Base-by-base conservation (phyloP, 2,888 invertebrate genomes). In the Ganaspis brasiliensis region DNA sequence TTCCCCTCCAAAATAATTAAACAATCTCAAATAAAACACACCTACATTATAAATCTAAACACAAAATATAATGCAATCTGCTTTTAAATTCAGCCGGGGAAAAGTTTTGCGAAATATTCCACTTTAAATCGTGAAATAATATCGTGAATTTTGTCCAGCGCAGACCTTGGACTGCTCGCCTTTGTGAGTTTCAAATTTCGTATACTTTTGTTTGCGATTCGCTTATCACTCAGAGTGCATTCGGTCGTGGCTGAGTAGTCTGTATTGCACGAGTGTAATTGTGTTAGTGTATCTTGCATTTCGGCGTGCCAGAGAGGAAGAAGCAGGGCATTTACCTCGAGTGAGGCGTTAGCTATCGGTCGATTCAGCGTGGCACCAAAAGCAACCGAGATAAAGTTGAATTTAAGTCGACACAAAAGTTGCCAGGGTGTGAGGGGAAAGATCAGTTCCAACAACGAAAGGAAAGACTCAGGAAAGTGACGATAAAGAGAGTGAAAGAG, bases 311-410 rank as follows among this genome's bases (percentile, higher is more conserved):
- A 78, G 77, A 72, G 75, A 74, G 77, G 72, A 40, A 19, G 75
- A 81, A 81, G 81, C 74, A 85, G 85, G 85, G 83, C 84, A 81
- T 85, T 86, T 83, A 83, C 83, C 85, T 82, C 85, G 80, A 59
- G 71, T 72, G 76, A 56, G 78, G 79, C 80, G 80, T 79, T 81
- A 81, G 85, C 84, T 86, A 86, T 86, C 86, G 85, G 84, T 83
- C 83, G 83, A 84, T 85, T 84, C 80, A 79, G 77, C 78, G 77
- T 78, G 78, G 75, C 76, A 78, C 82, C 76, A 63, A 79, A 80
- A 81, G 79, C 78, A 78, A 79, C 75, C 79, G 81, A 85, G 87
- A 87, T 85, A 85, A 85, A 84, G 81, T 81, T 81, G 80, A 86
- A 86, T 86, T 87, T 84, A 82, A 85, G 84, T 82, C 82, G 83